Conservation (phyloP, 2,797 vertebrate species). For the Atherinosoma microstoma region DNA sequence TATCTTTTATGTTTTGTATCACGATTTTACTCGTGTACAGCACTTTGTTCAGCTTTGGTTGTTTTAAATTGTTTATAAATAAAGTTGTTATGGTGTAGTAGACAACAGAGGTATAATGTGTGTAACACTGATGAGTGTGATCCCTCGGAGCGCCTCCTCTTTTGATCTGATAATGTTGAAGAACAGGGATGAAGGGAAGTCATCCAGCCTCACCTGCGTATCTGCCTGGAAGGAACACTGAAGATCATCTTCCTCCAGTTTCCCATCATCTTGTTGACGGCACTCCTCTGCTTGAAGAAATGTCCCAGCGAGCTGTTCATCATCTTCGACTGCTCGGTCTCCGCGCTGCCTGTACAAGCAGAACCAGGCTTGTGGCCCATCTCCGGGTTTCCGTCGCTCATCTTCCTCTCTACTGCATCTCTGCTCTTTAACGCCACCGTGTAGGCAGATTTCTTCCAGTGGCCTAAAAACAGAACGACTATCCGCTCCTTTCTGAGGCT, state of each 20-base stretch:
- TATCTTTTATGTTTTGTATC: no score
- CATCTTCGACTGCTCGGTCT: slow-evolving; percentile 63
- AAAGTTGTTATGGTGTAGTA: no score
- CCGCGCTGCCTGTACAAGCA: slow-evolving; percentile 26
- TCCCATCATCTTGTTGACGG: slow-evolving; percentile 89
- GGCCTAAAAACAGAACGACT: slow-evolving; percentile 91
- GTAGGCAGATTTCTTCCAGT: slow-evolving; percentile 94
- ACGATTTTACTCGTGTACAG: no score
- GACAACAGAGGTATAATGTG: no score
- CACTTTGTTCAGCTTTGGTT: no score
- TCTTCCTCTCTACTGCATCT: slow-evolving; percentile 78
- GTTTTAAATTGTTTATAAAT: no score
- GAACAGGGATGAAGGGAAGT: neutral
- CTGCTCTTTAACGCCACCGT: slow-evolving; percentile 76
- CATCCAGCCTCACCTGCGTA: slow-evolving; percentile 70
- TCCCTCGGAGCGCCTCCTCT: neutral
- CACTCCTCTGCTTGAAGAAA: slow-evolving; percentile 88
- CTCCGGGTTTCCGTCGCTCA: slow-evolving; percentile 55
- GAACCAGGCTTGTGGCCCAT: slow-evolving; percentile 12
- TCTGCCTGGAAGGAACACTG: slow-evolving; percentile 85
- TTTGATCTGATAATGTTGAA: neutral
- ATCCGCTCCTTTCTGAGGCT: slow-evolving; percentile 93
- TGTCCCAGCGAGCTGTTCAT: slow-evolving; percentile 82
- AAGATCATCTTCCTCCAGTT: slow-evolving; percentile 89
- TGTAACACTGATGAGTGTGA: no score